Evolutionary conservation across 35 echinoderm and acorn worm genomes (phyloP), one percentile per base, ranked within the genome.

Genomic region (Anneissia japonica): DNA sequence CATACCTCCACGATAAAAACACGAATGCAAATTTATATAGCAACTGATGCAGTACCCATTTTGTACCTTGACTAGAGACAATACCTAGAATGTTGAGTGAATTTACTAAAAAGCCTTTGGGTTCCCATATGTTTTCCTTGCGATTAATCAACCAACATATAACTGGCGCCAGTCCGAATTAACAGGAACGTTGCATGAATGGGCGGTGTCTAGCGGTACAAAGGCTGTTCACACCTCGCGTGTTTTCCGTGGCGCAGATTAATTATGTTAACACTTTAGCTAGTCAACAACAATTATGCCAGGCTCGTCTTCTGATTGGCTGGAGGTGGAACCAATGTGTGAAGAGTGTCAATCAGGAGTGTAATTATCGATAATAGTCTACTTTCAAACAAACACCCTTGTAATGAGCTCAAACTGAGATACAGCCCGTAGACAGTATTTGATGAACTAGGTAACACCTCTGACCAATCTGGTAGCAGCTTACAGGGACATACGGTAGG

Each of bases 191-290:
- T 78, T 73, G 72, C 33, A n/a, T 93, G 88, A 91, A 97, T 97
- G 85, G 94, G 84, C 87, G 87, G 82, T 83, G 85, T 72, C 39
- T 84, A 28, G 38, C 36, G 45, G 73, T 79, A 97, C 95, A 97
- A 97, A 88, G 79, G 74, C 35, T 80, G 72, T 93, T 93, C 91
- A 97, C 95, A 97, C 95, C 95, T 97, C 88, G 74, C 82, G 91
- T 87, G 91, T 88, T 97, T 97, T 97, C 81, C 55, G 73, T 84
- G 78, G 88, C 91, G 88, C 95, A 93, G 93, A 90, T 97, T 97
- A 97, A 97, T 97, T 92, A 97, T 93, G 95, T 93, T 97, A 97
- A 97, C 94, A 97, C 91, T 97, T 97, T 80, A 89, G 46, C 75
- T 81, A 90, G 95, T 93, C 95, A 97, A 90, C 87, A 92, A 93